Base-by-base conservation (phyloP, 2,797 vertebrate species). In the Rhyacichthys aspro region DNA sequence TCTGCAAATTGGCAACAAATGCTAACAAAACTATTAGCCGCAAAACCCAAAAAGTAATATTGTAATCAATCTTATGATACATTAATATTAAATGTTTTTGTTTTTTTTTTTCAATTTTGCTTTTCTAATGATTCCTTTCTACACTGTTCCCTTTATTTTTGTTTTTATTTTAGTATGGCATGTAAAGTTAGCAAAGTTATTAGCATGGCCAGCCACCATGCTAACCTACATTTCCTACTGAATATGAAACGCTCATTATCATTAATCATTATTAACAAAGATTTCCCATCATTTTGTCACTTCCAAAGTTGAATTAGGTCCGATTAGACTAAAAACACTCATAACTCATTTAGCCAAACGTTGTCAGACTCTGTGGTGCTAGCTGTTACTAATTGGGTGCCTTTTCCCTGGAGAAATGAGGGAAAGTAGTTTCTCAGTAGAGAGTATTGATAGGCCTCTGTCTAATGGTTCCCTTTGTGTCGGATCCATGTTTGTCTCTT, bases 401-500 rank as follows among this genome's bases (percentile, higher is more conserved):
- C 41, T 36, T 48, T 56, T 75, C 72, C 84, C 72, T 3, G 16
- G 70, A 83, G 84, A 71, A 54, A 67, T 36, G 45, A 55, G 44
- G 42, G 57, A 86, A 82, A 83, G 80, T 59, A 74, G 70, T 86
- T 88, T 85, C 71, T 82, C 63, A 52, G 62, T 57, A 70, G 48
- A 45, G 73, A 75, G 64, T 84, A 86, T 89, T 66, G 82, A 86
- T 83, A 76, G 34, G 49, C 11, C 69, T 70, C 55, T 61, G 78
- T 81, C 67, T 84, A 84, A 85, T 83, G 80, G 75, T 77, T 67
- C 54, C 68, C 57, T 83, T 79, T 86, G 74, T 73, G 69, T 74
- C 79, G 72, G 76, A 78, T 83, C 63, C 63, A 60, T 76, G 72
- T 36, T 48, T 12, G 55, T 76, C 45, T 69, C 63, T 62, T 66